Conservation (phyloP, 1,140 invertebrate genomes). For the Drosophila busckii region DNA sequence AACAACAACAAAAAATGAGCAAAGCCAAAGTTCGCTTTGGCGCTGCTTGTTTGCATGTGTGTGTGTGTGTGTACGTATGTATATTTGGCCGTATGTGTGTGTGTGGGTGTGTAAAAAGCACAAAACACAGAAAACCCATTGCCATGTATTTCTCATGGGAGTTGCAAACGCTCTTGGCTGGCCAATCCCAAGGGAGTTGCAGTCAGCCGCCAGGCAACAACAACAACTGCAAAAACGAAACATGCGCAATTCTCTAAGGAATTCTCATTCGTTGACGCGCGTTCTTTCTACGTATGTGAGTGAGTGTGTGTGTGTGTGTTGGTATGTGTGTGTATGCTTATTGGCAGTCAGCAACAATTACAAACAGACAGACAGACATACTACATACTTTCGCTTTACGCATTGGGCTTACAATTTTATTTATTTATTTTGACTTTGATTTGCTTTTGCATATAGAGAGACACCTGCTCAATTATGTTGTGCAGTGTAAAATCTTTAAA, state of each 20-base stretch:
- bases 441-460: conserved; percentile 6
- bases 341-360: conserved; percentile 37
- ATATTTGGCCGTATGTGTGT: conserved; percentile 8
- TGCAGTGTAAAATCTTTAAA: conserved; percentile 36
- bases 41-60: conserved; percentile 58
- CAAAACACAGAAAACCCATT: conserved; percentile 79
- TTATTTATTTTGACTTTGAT: conserved; percentile 17
- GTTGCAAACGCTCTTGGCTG: conserved; percentile 66
- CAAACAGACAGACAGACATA: not conserved
- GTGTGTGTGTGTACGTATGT: conserved; percentile 12
- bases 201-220: conserved; percentile 50
- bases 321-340: conserved; percentile 27
- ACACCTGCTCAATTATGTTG: conserved; percentile 25
- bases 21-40: conserved; percentile 69
- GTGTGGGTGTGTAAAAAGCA: conserved; percentile 63
- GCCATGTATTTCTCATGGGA: conserved; percentile 78
- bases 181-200: conserved; percentile 74
- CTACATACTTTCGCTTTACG: conserved; percentile 21
- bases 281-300: not conserved
- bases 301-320: conserved; percentile 14
- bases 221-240: conserved; percentile 48
- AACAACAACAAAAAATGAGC: conserved; percentile 25
- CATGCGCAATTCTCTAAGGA: conserved; percentile 70
- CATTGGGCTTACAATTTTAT: conserved; percentile 9
- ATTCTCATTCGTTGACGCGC: conserved; percentile 70